Evolutionary conservation across 2,113 vertebrate genomes (phyloP), one percentile per base, ranked within the genome.

Genomic region (Elephas maximus): DNA sequence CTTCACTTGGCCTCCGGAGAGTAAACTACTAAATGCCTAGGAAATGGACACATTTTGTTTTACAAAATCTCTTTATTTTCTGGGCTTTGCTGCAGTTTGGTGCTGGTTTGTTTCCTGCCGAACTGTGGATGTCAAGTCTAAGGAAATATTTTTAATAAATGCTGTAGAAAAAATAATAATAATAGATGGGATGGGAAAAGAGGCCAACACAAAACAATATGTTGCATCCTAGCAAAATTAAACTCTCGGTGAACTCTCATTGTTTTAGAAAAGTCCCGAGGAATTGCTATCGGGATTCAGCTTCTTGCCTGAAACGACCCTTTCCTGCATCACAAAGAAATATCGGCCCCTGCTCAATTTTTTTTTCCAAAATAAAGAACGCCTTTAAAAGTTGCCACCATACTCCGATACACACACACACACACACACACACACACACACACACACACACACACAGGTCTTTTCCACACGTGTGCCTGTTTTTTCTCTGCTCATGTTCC

Each of bases 21-120:
- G 37, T 73, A 41, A 76, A 85, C 24, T 14, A 76, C 15, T 51
- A 95, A 62, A 71, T n/a, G 69, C 60, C 88, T 51, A 17, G 37
- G 26, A 20, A 91, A 78, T n/a, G 24, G 89, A 30, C 78, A 41
- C 83, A 0, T 80, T 88, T 84, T 41, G 48, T 71, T 83, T 88
- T 90, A 57, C 21, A 41, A 82, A 97, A 88, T 95, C 18, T 85
- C 76, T 96, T 94, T 86, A 73, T 81, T 83, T 11, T 90, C 60
- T 62, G 71, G 28, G 44, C 18, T 84, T 89, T 62, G 73, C 57
- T 86, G 41, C 45, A 69, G 60, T 15, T 71, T 63, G 67, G 24
- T 79, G 63, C 37, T 44, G 51, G 69, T 60, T 62, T 45, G 24
- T 67, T 62, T 65, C 4, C 76, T 63, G 51, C 88, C 12, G 33